These are phyloP conservation scores for Tragelaphus buxtoni DNA, from an alignment of 2,113 vertebrate genomes.

Conservation along the genomic window DNA sequence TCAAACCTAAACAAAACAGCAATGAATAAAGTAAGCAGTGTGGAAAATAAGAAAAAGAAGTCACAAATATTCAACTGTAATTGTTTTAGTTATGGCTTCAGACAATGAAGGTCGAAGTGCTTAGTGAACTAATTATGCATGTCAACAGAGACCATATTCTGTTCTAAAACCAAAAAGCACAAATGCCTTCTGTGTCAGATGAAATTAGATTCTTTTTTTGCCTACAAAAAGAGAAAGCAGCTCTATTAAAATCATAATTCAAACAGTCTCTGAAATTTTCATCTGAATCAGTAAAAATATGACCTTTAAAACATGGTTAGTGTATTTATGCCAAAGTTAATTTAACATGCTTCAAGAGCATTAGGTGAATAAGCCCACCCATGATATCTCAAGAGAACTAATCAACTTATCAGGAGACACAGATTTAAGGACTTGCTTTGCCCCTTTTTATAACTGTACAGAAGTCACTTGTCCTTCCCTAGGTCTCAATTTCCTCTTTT, in stretches of 20 bases:
- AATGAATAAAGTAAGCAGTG: not conserved
- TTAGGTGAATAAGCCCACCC: not conserved
- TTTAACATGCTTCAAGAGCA: not conserved
- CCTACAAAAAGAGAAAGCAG: slow-evolving; percentile 38
- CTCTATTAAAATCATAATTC: slow-evolving; percentile 44
- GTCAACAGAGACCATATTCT: slow-evolving; percentile 48
- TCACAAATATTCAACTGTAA: not conserved
- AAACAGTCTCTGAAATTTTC: slow-evolving; percentile 29
- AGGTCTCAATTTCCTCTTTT: not conserved
- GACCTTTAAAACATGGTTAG: not conserved
- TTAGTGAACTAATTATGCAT: slow-evolving; percentile 25
- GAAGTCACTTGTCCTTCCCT: not conserved
- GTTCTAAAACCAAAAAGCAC: slow-evolving; percentile 44
- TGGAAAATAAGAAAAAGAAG: not conserved
- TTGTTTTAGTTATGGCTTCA: not conserved
- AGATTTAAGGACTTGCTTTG: not conserved
- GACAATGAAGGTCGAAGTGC: not conserved
- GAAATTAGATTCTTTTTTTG: slow-evolving; percentile 64
- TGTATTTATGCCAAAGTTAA: not conserved
- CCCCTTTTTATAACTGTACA: not conserved
- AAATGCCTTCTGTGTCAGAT: slow-evolving; percentile 57
- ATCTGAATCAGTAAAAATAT: slow-evolving; percentile 4
- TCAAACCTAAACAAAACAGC: not conserved
- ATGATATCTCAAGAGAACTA: not conserved
- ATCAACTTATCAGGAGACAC: not conserved